Evolutionary conservation across 2,113 vertebrate genomes (phyloP), one percentile per base, ranked within the genome.

Genomic region (Junco hyemalis): DNA sequence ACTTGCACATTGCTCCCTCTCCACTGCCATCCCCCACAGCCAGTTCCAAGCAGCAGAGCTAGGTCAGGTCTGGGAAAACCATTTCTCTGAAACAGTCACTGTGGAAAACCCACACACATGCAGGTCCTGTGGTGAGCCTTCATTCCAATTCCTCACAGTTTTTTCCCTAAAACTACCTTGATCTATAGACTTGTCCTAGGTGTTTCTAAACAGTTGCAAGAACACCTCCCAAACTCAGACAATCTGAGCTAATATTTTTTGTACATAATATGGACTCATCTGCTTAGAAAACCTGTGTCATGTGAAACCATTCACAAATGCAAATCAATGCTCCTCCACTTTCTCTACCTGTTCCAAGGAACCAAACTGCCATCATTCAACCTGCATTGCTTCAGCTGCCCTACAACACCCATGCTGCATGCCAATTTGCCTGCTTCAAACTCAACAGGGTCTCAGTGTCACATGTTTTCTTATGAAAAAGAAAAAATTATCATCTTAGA

Each of bases 21-120:
- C 56, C 38, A 4, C 45, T 44, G 71, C 53, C 26, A 35, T 20
- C 28, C 48, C 22, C 17, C 42, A 40, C n/a, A 64, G 42, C 36
- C 61, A 21, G n/a, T 20, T 86, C 64, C 91, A 88, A 83, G 42
- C 38, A 93, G 63, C 21, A 83, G 60, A 81, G 71, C 29, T 42
- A 14, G 47, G 12, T 24, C 45, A 17, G 10, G 21, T 22, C 69
- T 82, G 21, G 19, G 47, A 82, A 89, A 81, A 56, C 19, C 31
- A 79, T 31, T 54, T 54, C 53, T 12, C n/a, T 47, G 72, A 80
- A 83, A 68, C 29, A 56, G 31, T 20, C 59, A 40, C 35, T 48
- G 5, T 4, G 5, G 35, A 65, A 72, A 26, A 72, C 22, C 25
- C 50, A 35, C 15, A 19, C 26, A 4, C 0, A 0, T 2, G 31